Evolutionary conservation across 2,888 invertebrate species (phyloP).

Genomic region (Pristionchus arcanus): DNA sequence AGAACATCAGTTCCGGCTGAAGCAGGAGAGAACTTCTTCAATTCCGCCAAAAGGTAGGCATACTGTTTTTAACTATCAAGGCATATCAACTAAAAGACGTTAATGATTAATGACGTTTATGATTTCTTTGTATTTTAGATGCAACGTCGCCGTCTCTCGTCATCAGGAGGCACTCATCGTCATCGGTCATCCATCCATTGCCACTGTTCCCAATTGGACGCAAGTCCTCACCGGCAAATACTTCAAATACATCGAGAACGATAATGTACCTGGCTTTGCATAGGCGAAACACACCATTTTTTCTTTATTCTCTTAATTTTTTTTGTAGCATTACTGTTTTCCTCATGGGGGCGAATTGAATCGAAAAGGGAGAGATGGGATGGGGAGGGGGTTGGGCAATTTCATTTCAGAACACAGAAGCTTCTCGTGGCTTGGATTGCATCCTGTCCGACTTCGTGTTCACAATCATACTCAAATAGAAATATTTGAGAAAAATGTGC

Average conservation of each 20-base stretch:
- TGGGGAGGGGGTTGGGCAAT: background rate
- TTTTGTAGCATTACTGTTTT: background rate
- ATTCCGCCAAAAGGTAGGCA: background rate
- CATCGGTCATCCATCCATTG: background rate
- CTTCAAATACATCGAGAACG: background rate
- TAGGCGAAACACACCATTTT: background rate
- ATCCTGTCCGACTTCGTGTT: background rate
- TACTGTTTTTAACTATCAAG: too few species aligned
- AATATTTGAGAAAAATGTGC: background rate
- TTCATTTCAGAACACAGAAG: background rate
- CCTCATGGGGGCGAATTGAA: background rate
- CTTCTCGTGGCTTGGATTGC: background rate
- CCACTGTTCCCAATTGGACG: background rate
- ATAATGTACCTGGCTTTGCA: background rate
- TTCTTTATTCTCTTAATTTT: background rate
- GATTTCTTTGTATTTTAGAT: background rate
- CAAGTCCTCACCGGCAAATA: background rate
- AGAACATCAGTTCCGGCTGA: background rate
- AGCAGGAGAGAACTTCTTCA: background rate
- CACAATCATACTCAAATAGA: background rate
- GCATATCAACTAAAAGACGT: too few species aligned
- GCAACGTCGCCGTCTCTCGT: conserved; percentile 9
- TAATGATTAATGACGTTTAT: too few species aligned
- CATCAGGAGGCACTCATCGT: conserved; percentile 19
- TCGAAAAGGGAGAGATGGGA: background rate